Base-by-base conservation (phyloP, 64 coral and sea anemone genomes). In the Acropora yongei region DNA sequence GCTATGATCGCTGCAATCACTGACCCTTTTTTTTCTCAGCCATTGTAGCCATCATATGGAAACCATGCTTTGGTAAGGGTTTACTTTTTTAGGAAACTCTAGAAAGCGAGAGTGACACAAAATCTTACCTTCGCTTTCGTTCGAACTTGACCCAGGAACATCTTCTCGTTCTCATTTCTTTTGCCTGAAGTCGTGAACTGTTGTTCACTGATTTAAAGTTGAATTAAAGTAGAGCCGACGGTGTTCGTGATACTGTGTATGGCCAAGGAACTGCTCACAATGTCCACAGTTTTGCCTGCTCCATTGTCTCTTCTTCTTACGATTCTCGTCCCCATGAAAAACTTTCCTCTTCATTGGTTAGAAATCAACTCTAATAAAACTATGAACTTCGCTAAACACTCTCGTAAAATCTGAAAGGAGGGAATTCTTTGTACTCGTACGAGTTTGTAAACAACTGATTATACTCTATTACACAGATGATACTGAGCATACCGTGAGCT, bases 71-170 rank as follows among this genome's bases (percentile, higher is more conserved):
- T 30, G 30, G 30, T 30, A 30, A 30, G 30, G 30, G 30, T 30
- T 30, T 30, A 30, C 60, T 65, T 63, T 65, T 65, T 65, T 65
- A 65, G 60, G 60, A 65, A 65, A 65, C 60, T 65, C 60, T 65
- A 65, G 60, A 10, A 65, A 65, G 60, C 60, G 60, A 65, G 60
- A 65, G 60, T 65, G 60, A 65, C 60, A 65, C 60, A 16, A 65
- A 16, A 77, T 8, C 74, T 77, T 77, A 77, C 74, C 74, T 77
- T 77, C 74, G 74, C 74, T 77, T 44, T 77, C 74, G 30, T 44
- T 77, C 30, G 74, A 77, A 30, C 74, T 77, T 40, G 74, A 77
- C 30, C 74, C 74, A 42, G 40, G 74, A 44, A 77, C 74, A 77
- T 77, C 74, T 77, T 41, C 39, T 19, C 40, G 74, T 16, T 65